phyloP scores from a whole-genome alignment of 2,113 vertebrate species.

The Poeciliopsis turrubarensis region DNA sequence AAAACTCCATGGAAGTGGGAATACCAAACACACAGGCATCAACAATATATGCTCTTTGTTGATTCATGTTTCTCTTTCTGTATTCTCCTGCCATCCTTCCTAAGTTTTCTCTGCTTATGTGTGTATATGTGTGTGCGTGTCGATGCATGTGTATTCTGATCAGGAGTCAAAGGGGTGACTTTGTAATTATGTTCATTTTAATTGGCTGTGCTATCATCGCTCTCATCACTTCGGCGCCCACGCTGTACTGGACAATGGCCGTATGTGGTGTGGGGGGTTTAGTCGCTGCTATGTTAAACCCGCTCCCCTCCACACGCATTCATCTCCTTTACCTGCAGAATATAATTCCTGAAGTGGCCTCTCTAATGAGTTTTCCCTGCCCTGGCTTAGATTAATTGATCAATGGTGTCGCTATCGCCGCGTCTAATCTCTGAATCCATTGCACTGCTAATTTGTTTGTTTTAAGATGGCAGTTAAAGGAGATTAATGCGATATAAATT shows the following conservation, averaged over 20 bases:
- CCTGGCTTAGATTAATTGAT: slow-evolving; percentile 79
- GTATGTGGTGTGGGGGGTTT: slow-evolving; percentile 48
- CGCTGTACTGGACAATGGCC: slow-evolving; percentile 73
- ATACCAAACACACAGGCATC: too few species aligned
- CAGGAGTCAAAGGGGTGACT: slow-evolving; percentile 81
- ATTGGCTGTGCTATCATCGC: slow-evolving; percentile 82
- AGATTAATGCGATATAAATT: slow-evolving; percentile 77
- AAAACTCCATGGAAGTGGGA: neutral
- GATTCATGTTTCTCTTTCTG: neutral
- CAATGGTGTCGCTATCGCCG: slow-evolving; percentile 70
- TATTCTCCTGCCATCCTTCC: neutral
- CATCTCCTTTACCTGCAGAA: slow-evolving; percentile 61
- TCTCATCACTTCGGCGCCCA: slow-evolving; percentile 77
- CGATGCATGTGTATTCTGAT: slow-evolving; percentile 75
- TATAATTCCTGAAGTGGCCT: slow-evolving; percentile 71
- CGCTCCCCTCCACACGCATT: slow-evolving; percentile 7
- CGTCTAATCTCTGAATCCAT: slow-evolving; percentile 76
- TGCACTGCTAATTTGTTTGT: slow-evolving; percentile 82
- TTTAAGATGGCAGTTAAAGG: slow-evolving; percentile 76
- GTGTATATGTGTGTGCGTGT: slow-evolving; percentile 40
- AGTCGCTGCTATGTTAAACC: slow-evolving; percentile 53
- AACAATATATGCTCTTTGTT: neutral
- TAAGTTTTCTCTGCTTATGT: slow-evolving; percentile 4
- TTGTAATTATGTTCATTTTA: slow-evolving; percentile 88
- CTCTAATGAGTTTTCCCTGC: slow-evolving; percentile 79